A percentile compares a stretch with the other conserved stretches of the same genome.
These are phyloP conservation scores for Stratiolaelaps scimitus DNA, from an alignment of 1,140 invertebrate species.

Conservation along the genomic window DNA sequence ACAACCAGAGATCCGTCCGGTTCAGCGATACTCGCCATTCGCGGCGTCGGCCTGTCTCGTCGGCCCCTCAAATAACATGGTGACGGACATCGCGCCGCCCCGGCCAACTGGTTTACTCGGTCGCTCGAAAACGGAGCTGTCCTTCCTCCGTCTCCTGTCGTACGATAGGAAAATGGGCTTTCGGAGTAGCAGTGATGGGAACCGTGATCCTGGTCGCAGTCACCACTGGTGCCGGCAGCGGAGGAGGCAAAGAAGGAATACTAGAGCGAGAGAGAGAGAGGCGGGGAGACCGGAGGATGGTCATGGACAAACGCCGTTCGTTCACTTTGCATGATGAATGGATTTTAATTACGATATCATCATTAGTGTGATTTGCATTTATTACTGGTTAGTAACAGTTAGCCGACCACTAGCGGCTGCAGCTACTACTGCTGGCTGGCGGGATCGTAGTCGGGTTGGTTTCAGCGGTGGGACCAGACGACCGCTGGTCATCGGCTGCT, in stretches of 20 bases:
- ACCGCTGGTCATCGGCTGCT: not conserved
- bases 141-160: not conserved
- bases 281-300: no score
- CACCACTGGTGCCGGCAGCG: no score
- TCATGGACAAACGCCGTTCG: no score
- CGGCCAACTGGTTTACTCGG: slow-evolving; percentile 7
- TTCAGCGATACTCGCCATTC: no score
- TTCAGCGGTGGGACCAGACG: not conserved
- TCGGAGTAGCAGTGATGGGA: no score
- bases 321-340: slow-evolving; percentile 23
- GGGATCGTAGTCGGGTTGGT: not conserved
- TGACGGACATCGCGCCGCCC: not conserved
- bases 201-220: no score
- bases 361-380: slow-evolving; percentile 29
- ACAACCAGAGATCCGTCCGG: no score
- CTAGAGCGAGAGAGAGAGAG: no score
- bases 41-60: no score
- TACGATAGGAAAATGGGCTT: not conserved
- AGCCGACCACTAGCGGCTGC: not conserved
- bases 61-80: no score
- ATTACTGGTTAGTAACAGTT: slow-evolving; percentile 27
- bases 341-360: slow-evolving; percentile 29
- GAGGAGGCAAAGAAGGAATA: no score
- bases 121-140: not conserved
- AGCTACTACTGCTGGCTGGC: not conserved